Base-by-base conservation (phyloP, 2,797 vertebrate species). In the Spheniscus humboldti region DNA sequence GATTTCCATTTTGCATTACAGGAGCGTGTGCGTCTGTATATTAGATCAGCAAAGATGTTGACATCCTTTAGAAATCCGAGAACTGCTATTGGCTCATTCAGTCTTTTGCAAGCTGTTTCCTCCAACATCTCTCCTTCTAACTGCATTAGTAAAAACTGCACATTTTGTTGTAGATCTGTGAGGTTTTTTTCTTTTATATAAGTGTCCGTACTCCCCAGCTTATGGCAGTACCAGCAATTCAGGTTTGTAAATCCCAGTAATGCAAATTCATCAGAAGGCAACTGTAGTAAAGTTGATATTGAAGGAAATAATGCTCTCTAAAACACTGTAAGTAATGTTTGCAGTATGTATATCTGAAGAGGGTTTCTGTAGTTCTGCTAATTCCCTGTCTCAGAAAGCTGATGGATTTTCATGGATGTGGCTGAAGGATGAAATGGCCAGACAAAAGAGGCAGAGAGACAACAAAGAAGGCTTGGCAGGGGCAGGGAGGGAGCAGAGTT, bases 121-220 rank as follows among this genome's bases (percentile, higher is more conserved):
- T 80, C 25, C 69, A 24, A 3, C 41, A 5, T 48, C 50, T 68
- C 57, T 60, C 11, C 37, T 90, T 66, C 1, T 0, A 67, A 13
- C 23, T 28, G 31, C 45, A 10, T 19, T 22, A 90, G 52, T 57
- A 23, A 75, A 89, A 81, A 8, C 25, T 35, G 7, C 22, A 8
- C 9, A 0, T 88, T 78, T 27, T 74, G 7, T 24, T 60, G n/a
- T 10, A 0, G 1, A 45, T n/a, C 52, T 3, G 0, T 35, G 30
- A 35, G 3, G 27, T 11, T 62, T 66, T 57, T 35, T 62, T n/a
- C 57, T 47, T 13, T n/a, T 25, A 13, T 3, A 2, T 50, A 41
- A 35, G 27, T 25, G 11, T 88, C 47, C 13, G 0, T 57, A 13
- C 37, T 56, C 30, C 10, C 15, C 27, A 18, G 2, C 0, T 23